Conservation (phyloP, 2,888 invertebrate genomes). For the Microchrysa polita region DNA sequence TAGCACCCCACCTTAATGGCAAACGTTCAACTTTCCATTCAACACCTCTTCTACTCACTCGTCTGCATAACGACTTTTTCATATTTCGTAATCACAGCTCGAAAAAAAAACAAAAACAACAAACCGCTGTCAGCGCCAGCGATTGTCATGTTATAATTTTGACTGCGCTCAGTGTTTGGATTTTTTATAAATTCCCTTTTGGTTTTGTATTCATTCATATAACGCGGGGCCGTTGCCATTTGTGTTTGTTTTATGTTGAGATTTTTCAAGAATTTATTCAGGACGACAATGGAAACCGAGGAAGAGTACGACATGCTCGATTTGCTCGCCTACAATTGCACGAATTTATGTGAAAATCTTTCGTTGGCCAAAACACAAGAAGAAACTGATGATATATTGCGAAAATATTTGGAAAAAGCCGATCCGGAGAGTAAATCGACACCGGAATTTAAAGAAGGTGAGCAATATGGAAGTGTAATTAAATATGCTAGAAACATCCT, state of each 20-base stretch:
- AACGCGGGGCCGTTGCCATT: too few relatives aligned
- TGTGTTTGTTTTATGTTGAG: constrained; percentile 46
- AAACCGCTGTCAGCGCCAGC: neutral
- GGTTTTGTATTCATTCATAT: neutral
- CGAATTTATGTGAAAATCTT: constrained; percentile 68
- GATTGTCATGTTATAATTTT: neutral
- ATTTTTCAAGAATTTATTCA: constrained; percentile 46
- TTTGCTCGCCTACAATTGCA: constrained; percentile 64
- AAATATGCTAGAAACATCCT: constrained; percentile 2
- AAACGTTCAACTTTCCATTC: neutral
- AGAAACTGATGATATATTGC: constrained; percentile 66
- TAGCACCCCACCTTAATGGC: neutral
- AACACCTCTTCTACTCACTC: neutral
- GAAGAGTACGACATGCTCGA: constrained; percentile 60
- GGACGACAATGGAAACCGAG: constrained; percentile 47
- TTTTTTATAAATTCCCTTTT: constrained; percentile 12
- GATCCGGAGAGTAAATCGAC: constrained; percentile 49
- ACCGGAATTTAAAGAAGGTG: constrained; percentile 56
- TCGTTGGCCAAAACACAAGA: constrained; percentile 59
- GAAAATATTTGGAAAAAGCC: constrained; percentile 68
- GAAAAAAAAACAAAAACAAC: constrained; percentile 2
- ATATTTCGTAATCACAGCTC: neutral
- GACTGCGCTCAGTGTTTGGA: neutral
- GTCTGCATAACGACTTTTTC: neutral
- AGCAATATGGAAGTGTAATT: neutral